A percentile compares a stretch with the other conserved stretches of the same genome.
Conservation (phyloP, 1,140 invertebrate species). For the Cecropterus lyciades region DNA sequence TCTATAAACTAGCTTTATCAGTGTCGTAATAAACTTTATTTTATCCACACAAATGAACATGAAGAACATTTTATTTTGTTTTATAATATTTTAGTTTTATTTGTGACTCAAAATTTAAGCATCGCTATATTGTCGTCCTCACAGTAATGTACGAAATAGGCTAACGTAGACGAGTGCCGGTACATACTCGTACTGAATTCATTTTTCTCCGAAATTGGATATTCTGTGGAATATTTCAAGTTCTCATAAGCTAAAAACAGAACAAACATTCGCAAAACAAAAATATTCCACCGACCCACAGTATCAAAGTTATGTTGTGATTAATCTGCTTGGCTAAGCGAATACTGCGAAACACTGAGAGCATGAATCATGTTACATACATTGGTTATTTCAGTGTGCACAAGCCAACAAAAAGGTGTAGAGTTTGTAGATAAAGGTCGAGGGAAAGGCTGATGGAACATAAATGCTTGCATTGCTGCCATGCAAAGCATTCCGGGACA, state of each 20-base stretch:
- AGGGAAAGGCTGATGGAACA: constrained; percentile 28
- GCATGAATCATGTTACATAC: constrained; percentile 68
- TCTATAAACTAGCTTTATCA: too few relatives aligned
- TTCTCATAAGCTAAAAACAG: constrained; percentile 40
- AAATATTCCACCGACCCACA: constrained; percentile 34
- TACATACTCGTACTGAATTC: neutral
- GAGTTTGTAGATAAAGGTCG: constrained; percentile 51
- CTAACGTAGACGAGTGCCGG: neutral
- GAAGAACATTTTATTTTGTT: too few relatives aligned
- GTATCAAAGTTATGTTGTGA: constrained; percentile 52
- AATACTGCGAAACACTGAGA: constrained; percentile 23
- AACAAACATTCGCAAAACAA: constrained; percentile 39
- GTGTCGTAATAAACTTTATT: too few relatives aligned
- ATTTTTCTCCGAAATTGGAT: constrained; percentile 33
- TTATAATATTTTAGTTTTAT: too few relatives aligned
- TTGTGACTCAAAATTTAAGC: too few relatives aligned
- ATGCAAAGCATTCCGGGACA: constrained; percentile 26
- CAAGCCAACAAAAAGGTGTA: constrained; percentile 49
- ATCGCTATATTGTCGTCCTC: too few relatives aligned
- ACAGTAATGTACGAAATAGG: constrained; percentile 21
- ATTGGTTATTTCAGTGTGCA: constrained; percentile 59
- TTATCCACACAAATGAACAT: too few relatives aligned
- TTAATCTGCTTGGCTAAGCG: constrained; percentile 56
- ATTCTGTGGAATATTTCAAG: constrained; percentile 29
- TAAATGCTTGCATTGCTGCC: constrained; percentile 31